Percentiles rank a stretch among this genome's conserved stretches.
Conservation (phyloP, 2,888 invertebrate species). For the Hirtodrosophila histrioides region DNA sequence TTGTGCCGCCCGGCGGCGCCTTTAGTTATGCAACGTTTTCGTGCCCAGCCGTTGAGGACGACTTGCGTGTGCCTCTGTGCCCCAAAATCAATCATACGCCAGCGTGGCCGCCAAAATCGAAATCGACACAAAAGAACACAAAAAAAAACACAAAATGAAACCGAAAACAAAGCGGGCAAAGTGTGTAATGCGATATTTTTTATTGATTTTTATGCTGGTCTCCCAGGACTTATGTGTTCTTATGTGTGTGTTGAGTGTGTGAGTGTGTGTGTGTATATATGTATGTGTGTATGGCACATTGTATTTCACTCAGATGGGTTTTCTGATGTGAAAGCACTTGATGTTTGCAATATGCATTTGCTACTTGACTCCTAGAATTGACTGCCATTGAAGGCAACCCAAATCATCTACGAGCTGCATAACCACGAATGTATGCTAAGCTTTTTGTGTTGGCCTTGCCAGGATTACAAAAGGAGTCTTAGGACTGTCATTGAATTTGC, state of each 20-base stretch:
- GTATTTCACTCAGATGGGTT: constrained; percentile 28
- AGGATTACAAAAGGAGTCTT: not conserved
- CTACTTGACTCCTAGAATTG: constrained; percentile 53
- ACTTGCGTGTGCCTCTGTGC: constrained; percentile 37
- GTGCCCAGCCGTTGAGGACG: constrained; percentile 44
- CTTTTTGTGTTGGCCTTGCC: constrained; percentile 8
- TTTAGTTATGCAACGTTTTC: constrained; percentile 69
- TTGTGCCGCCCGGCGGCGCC: constrained; percentile 32
- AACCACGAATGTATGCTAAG: constrained; percentile 3
- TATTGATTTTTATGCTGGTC: constrained; percentile 67
- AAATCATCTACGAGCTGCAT: constrained; percentile 21
- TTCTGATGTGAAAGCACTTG: constrained; percentile 57
- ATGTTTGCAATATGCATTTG: constrained; percentile 67
- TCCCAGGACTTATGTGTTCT: constrained; percentile 2
- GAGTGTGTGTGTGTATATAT: constrained; percentile 7
- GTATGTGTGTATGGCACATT: constrained; percentile 34
- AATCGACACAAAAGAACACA: constrained; percentile 46
- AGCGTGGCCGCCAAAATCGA: constrained; percentile 52
- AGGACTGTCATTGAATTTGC: not conserved
- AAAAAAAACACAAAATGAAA: constrained; percentile 28
- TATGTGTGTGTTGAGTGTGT: constrained; percentile 8
- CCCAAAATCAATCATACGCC: constrained; percentile 74
- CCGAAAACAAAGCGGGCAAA: constrained; percentile 52
- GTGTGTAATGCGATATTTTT: constrained; percentile 71
- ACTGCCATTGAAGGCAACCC: constrained; percentile 27